phyloP scores from a whole-genome alignment of 37 sponge, comb jelly and placozoan genomes.

The Halichondria panicea region DNA sequence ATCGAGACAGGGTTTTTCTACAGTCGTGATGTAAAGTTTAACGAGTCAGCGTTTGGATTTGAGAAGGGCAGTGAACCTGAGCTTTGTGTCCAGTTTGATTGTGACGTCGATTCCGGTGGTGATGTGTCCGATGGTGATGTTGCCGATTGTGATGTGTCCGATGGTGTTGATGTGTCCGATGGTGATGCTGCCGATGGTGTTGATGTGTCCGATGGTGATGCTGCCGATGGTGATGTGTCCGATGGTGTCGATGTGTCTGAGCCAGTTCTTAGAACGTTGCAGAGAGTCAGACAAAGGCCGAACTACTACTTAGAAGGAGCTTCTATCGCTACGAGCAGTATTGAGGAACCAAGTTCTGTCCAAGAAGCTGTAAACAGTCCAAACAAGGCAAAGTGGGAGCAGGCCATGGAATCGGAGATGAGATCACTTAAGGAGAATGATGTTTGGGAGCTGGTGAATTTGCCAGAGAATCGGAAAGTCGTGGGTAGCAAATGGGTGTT shows the following conservation, averaged over 20 bases:
- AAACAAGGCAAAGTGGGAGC: slow-evolving; percentile 25
- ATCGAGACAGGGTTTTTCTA: slow-evolving; percentile 8
- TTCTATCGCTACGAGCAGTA: too few relatives aligned
- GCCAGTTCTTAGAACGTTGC: slow-evolving; percentile 4
- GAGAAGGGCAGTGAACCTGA: background rate
- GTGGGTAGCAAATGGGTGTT: slow-evolving; percentile 57
- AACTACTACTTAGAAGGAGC: too few relatives aligned
- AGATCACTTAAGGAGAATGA: slow-evolving; percentile 39
- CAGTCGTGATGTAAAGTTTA: slow-evolving; percentile 32
- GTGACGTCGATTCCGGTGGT: background rate
- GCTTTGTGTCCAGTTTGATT: background rate
- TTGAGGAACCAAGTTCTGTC: slow-evolving; percentile 25
- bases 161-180: too few relatives aligned
- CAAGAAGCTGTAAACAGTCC: slow-evolving; percentile 23
- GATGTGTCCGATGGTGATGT: too few relatives aligned
- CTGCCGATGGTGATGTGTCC: background rate
- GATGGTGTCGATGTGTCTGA: background rate
- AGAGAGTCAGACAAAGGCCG: slow-evolving; percentile 6
- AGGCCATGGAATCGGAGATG: slow-evolving; percentile 56
- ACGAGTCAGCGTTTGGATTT: slow-evolving; percentile 4
- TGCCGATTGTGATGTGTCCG: too few relatives aligned
- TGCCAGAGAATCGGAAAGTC: slow-evolving; percentile 18
- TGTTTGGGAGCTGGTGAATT: slow-evolving; percentile 46
- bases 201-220: too few relatives aligned
- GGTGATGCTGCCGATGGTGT: too few relatives aligned